Evolutionary conservation across 92 coral and sea anemone genomes (phyloP), one percentile per base, ranked within the genome.

Genomic region (Actinostola sp.): DNA sequence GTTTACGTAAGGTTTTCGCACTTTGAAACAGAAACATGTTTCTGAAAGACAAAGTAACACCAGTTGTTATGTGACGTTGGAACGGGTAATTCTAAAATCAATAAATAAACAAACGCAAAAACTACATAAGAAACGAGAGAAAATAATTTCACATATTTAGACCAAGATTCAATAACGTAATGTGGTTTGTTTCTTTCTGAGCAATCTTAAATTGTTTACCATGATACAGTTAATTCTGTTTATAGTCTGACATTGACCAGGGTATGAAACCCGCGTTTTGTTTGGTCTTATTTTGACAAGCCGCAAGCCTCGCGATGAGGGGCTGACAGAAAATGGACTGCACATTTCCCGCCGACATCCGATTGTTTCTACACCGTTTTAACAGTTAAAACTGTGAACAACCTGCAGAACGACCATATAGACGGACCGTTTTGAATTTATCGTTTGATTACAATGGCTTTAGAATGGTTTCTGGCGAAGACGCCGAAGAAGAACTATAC

Each of bases 401-500:
- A n/a, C n/a, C n/a, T 39, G 14, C 14, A 7, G 45, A 39, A 46
- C 23, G 53, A 16, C 53, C 3, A 7, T 13, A 13, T 4, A 7
- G 7, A 2, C 3, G 15, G 15, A 46, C 15, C 53, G 23, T 4
- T 46, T 16, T 39, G 15, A 21, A 28, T 0, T 7, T 51, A 25
- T 31, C 0, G 2, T 29, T 28, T 28, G 16, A 4, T 31, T 45
- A 0, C 28, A 48, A 75, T 75, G 72, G 71, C 81, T 63, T 64
- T 41, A 75, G 81, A 75, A 50, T 20, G 35, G 63, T 75, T 75
- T 36, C 53, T 75, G 9, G 81, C 81, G 17, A 75, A 75, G 56
- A 75, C 81, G 11, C 81, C 73, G 4, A 75, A 75, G 34, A 75
- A 75, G 66, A 55, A 63, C 32, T 75, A 75, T 64, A 29, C 66